Evolutionary conservation across 92 coral and sea anemone species (phyloP), one percentile per base, ranked within the genome.

Genomic region (Anthopleura xanthogrammica): DNA sequence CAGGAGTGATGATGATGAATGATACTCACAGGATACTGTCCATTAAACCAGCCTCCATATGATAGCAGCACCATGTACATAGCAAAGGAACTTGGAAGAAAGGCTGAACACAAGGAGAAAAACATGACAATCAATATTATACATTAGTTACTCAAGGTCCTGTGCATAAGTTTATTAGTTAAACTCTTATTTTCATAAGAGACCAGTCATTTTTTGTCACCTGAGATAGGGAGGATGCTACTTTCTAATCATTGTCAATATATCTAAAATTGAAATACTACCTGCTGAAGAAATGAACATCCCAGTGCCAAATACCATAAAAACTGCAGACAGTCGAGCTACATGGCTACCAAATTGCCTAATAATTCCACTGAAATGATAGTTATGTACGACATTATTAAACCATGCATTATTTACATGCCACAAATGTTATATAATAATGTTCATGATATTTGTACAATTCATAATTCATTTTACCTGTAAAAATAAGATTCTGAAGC

Each of bases 281-380:
- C 98, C 98, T 82, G 98, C 91, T 58, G 99, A 93, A 68, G 99
- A 96, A 57, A 96, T 96, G 83, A 92, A 91, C 99, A 96, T 96
- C 19, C 99, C 99, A 41, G 98, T 94, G 71, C 93, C 89, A 87
- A 96, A 96, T 72, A 96, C 87, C 92, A 94, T 83, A 72, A 95
- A 94, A 60, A 96, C 91, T 24, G 89, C 93, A 52, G 92, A 86
- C 52, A 96, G 76, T 46, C 98, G 85, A 16, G 94, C 97, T 78
- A 94, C 92, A 85, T 92, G 94, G 80, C 90, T 94, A 2, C 98
- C 99, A 89, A 96, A 96, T 82, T 94, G 99, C 81, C 85, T 88
- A 77, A 92, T 87, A 36, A 94, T 89, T n/a, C 99, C 99, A 84
- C 98, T 95, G 23, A 48, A 68, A 65, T 5, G 14, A 23, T 2